Evolutionary conservation across 2,888 invertebrate genomes (phyloP), one percentile per base, ranked within the genome.

Genomic region (Heliconius ethilla): DNA sequence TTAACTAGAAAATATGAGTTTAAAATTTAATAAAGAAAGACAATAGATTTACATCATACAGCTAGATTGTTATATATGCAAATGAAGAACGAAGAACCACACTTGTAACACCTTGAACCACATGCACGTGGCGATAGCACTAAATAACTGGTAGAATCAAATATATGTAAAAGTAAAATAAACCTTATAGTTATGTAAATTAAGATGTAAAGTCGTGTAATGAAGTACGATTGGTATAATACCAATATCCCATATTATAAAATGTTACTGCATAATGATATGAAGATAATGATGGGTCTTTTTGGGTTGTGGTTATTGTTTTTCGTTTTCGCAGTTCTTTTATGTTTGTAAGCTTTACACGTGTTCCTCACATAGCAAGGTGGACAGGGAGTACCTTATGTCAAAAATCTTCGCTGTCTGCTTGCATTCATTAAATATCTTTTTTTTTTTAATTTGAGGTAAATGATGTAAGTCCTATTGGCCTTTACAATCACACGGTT

Each of bases 21-120:
- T 69, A n/a, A 69, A 25, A 45, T 45, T 25, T 40, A 45, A 45
- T 69, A 69, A 67, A 40, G 25, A 40, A 40, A 69, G 69, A 25
- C 18, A 45, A 25, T 40, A 45, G 40, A 69, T 69, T 69, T 45
- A 25, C n/a, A 69, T 69, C 69, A 5, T 7, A 69, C 37, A 55
- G 22, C 15, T 40, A 55, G 59, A 40, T 51, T 62, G 75, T 74
- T 79, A 80, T 70, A 78, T 69, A 80, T 81, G 80, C 62, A 78
- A 80, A 80, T 77, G 70, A n/a, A 70, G 65, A 70, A 72, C 78
- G 67, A 66, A 75, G 70, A 76, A 81, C 74, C 74, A 70, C 77
- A 77, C 77, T 75, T 77, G 77, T 73, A 77, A 73, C 75, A 72
- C 76, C 66, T 73, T 78, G 73, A 76, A 79, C 51, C 75, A 75